phyloP scores from a whole-genome alignment of 2,113 vertebrate genomes.

The Tapirus terrestris region DNA sequence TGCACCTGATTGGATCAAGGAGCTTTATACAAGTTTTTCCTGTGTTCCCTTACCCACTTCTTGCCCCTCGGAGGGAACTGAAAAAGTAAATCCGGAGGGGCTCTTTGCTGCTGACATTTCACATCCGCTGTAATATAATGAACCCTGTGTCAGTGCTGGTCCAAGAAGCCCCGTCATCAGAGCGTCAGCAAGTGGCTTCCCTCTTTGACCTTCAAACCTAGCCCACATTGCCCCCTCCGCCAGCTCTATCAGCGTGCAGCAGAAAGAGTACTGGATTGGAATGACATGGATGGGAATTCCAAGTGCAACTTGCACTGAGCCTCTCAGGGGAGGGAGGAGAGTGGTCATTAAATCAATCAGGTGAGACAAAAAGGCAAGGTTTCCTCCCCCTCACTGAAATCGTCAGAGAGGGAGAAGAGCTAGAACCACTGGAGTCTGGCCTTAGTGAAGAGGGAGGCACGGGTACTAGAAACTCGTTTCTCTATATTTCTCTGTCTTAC shows the following conservation, averaged over 20 bases:
- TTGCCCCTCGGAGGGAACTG: background rate
- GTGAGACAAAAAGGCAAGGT: background rate
- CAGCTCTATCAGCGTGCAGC: fast-evolving
- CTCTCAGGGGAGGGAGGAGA: background rate
- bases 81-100: background rate
- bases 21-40: background rate
- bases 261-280: background rate
- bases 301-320: background rate
- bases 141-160: background rate
- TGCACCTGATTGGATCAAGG: background rate
- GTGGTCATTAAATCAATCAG: background rate
- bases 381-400: background rate
- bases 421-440: background rate
- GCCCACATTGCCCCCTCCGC: background rate
- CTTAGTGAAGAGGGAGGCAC: background rate
- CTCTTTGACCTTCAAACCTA: background rate
- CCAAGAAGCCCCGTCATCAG: background rate
- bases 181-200: background rate
- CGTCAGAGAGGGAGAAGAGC: background rate
- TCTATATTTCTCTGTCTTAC: background rate
- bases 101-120: background rate
- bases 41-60: background rate
- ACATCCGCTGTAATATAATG: background rate
- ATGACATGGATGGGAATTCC: background rate
- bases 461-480: background rate